Base-by-base conservation (phyloP, 2,888 invertebrate genomes). In the Metallyticus violacea region DNA sequence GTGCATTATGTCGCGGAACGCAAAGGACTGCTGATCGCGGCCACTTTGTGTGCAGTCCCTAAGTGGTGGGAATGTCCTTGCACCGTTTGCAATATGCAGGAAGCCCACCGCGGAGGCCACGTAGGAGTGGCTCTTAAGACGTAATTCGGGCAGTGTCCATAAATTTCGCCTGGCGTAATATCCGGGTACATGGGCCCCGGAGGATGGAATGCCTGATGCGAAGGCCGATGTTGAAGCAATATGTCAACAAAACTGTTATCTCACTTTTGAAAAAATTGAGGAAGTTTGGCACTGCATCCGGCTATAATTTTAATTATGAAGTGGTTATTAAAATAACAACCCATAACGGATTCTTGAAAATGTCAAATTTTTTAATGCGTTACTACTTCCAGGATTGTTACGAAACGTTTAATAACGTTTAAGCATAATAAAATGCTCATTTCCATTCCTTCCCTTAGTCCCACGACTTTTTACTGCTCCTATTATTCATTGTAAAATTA, bases 91-190 rank as follows among this genome's bases (percentile, higher is more conserved):
- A 15, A 4, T 15, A 62, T 83, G 83, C 83, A 83, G 83, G 83
- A 83, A 83, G 83, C 76, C 15, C 26, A 27, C 22, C 77, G n/a
- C 83, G 83, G 40, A 83, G 83, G 83, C 28, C 83, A 83, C 77
- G 3, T 5, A 62, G 83, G 83, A 83, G 83, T 83, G 83, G 83
- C 83, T 27, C 80, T 27, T 62, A 25, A 22, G 5, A 77, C 26
- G 7, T 76, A 77, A 77, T 83, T 83, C 28, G 7, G 25, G 83
- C 22, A 83, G 29, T 25, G 83, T 83, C 83, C 83, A 83, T 83
- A 83, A 77, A 62, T 62, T 62, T 62, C 40, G 40, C 15, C 9
- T 62, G 40, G 40, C 40, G 22, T 62, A 62, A 62, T 15, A 62
- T 62, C 40, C 40, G 40, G 40, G 40, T 40, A 15, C 40, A n/a